Conservation (phyloP, 2,113 vertebrate species). For the Geococcyx californianus region DNA sequence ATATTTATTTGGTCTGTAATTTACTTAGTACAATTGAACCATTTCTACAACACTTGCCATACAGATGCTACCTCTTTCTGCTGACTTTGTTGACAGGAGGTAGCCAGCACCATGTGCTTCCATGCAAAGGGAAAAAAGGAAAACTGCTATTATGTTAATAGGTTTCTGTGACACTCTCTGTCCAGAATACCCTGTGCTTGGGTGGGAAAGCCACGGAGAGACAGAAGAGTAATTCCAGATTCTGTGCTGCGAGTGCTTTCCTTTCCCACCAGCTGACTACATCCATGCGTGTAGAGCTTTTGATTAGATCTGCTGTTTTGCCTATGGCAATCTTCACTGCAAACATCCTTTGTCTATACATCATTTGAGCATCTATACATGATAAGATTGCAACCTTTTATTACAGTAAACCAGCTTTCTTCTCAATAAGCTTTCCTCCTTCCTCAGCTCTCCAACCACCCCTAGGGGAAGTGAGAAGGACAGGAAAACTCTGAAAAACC, state of each 20-base stretch:
- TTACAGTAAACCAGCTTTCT: slow-evolving; percentile 62
- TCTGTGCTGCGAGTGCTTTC: slow-evolving; percentile 39
- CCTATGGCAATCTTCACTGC: slow-evolving; percentile 70
- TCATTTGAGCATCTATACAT: slow-evolving; percentile 51
- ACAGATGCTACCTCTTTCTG: background rate
- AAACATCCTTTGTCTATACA: slow-evolving; percentile 65
- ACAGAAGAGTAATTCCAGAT: slow-evolving; percentile 54
- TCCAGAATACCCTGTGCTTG: background rate
- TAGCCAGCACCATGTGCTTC: background rate
- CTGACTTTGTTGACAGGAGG: background rate
- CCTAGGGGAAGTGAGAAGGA: slow-evolving; percentile 64
- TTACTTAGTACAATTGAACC: slow-evolving; percentile 28
- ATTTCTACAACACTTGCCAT: slow-evolving; percentile 12
- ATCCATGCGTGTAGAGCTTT: slow-evolving; percentile 64
- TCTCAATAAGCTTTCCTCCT: slow-evolving; percentile 59
- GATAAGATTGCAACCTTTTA: slow-evolving; percentile 61
- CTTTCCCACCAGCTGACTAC: slow-evolving; percentile 66
- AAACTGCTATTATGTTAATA: background rate
- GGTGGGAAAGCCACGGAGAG: background rate
- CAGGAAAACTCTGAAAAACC: slow-evolving; percentile 51
- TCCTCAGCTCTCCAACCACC: slow-evolving; percentile 56
- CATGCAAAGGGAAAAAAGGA: background rate
- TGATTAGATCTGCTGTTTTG: slow-evolving; percentile 78
- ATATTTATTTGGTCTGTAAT: slow-evolving; percentile 22
- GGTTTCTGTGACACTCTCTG: background rate